phyloP scores from a whole-genome alignment of 2,888 invertebrate species.

The Drosophila leonis region DNA sequence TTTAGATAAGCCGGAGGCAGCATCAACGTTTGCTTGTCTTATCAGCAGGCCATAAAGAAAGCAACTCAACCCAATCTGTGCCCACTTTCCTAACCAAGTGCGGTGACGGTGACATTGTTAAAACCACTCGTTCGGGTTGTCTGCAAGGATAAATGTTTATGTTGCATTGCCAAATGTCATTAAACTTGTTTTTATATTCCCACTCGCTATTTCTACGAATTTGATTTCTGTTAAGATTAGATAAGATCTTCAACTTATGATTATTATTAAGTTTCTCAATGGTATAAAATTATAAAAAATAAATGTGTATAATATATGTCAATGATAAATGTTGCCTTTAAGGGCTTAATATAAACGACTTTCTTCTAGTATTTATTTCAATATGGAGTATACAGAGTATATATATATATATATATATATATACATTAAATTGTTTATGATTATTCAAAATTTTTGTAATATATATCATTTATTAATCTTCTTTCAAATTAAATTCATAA shows the following conservation, averaged over 20 bases:
- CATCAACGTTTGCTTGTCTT: not conserved
- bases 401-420: no score
- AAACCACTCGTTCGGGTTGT: not conserved
- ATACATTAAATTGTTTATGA: no score
- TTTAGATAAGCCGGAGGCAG: conserved; percentile 58
- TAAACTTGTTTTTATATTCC: not conserved
- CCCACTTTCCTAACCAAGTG: not conserved
- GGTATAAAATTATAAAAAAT: not conserved
- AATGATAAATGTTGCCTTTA: not conserved
- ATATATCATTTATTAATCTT: no score
- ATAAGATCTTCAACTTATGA: conserved; percentile 11
- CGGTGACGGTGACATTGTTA: conserved; percentile 6
- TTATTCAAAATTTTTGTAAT: no score
- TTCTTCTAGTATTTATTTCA: not conserved
- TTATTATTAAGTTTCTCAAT: not conserved
- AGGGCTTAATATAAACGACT: no score
- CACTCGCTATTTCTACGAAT: not conserved
- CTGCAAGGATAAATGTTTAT: not conserved
- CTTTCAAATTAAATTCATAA: no score
- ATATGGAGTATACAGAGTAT: not conserved
- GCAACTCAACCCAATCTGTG: not conserved
- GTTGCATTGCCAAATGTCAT: not conserved
- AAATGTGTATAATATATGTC: not conserved
- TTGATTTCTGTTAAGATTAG: not conserved
- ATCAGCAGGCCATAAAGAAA: conserved; percentile 17